These are phyloP conservation scores for Himantopus leucocephalus DNA, from an alignment of 2,113 vertebrate genomes.

Conservation along the genomic window DNA sequence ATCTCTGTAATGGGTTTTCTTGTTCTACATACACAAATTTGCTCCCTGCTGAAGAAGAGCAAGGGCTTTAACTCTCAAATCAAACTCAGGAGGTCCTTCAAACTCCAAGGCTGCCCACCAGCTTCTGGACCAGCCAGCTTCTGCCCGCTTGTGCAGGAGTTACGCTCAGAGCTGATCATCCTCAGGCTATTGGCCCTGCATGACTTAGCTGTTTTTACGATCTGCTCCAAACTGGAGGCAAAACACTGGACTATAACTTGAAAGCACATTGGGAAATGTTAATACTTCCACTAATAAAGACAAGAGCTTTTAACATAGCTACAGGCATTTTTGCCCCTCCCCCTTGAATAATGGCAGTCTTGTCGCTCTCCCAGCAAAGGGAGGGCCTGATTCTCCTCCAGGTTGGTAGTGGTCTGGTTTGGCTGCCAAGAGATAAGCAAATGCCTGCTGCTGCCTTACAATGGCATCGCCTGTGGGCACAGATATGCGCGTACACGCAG, in stretches of 20 bases:
- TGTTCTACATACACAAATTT: background rate
- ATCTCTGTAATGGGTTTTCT: background rate
- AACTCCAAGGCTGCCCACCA: background rate
- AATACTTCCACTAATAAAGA: background rate
- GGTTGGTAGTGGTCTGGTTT: background rate
- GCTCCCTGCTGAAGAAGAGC: background rate
- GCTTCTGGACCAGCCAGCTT: background rate
- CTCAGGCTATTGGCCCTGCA: background rate
- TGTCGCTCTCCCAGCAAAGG: background rate
- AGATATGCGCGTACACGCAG: background rate
- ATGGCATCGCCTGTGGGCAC: background rate
- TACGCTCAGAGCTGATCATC: background rate
- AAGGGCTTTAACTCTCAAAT: background rate
- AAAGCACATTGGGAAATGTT: background rate
- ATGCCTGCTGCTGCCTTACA: accelerated
- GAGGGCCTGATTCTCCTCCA: background rate
- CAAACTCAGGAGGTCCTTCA: background rate
- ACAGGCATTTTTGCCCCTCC: background rate
- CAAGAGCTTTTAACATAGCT: background rate
- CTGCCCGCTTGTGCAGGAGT: background rate
- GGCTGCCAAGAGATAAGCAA: background rate
- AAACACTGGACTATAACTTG: background rate
- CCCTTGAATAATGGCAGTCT: background rate
- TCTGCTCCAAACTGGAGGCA: background rate
- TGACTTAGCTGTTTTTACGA: background rate